Evolutionary conservation across 2,113 vertebrate species (phyloP).

Genomic region (Lagopus leucura): DNA sequence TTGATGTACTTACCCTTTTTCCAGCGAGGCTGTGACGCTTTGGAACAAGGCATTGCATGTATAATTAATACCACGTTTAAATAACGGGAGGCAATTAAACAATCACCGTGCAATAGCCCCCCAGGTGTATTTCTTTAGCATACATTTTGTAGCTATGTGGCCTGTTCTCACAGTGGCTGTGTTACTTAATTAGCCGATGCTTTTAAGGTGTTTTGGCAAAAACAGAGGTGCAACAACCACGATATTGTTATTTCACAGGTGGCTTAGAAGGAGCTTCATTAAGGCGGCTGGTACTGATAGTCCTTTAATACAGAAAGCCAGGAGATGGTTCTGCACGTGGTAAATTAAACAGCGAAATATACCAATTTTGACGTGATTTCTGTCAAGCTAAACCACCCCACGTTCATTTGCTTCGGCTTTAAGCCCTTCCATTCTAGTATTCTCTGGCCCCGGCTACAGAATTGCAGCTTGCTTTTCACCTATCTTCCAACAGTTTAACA

Average conservation of each 20-base stretch:
- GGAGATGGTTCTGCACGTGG: slow-evolving; percentile 68
- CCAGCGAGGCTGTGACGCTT: neutral
- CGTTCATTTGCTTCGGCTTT: slow-evolving; percentile 75
- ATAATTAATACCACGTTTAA: slow-evolving; percentile 44
- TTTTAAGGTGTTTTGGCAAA: slow-evolving; percentile 49
- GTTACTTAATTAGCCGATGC: slow-evolving; percentile 32
- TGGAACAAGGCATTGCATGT: neutral
- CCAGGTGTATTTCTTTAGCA: slow-evolving; percentile 5
- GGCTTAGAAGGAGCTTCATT: slow-evolving; percentile 47
- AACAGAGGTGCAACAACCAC: slow-evolving; percentile 29
- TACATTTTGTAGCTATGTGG: neutral
- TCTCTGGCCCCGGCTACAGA: slow-evolving; percentile 67
- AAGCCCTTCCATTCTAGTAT: slow-evolving; percentile 74
- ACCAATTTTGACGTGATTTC: slow-evolving; percentile 77
- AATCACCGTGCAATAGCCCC: slow-evolving; percentile 4
- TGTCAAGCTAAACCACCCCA: slow-evolving; percentile 62
- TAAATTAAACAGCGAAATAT: slow-evolving; percentile 75
- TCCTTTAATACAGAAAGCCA: slow-evolving; percentile 63
- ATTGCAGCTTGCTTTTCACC: slow-evolving; percentile 79
- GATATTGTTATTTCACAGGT: slow-evolving; percentile 49
- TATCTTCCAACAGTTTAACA: slow-evolving; percentile 76
- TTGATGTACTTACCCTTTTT: slow-evolving; percentile 35
- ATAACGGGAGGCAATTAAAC: slow-evolving; percentile 37
- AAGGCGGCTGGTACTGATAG: slow-evolving; percentile 65
- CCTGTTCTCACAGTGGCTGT: neutral